A percentile compares a stretch with the other conserved stretches of the same genome.
Conservation (phyloP, 2,888 invertebrate species). For the Erebia palarica region DNA sequence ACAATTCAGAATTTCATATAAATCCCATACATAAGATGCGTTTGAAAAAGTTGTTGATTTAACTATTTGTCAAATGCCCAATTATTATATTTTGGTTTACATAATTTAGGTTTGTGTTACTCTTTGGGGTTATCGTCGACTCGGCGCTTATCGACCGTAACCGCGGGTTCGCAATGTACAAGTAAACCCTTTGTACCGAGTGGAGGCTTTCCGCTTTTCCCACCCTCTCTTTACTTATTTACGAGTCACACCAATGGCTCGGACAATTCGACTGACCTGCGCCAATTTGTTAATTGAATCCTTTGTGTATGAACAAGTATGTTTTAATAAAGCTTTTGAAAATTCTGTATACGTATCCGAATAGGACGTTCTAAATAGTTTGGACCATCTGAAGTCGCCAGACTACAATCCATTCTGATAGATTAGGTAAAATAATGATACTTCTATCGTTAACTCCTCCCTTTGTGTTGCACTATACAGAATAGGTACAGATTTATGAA, state of each 20-base stretch:
- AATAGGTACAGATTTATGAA: not conserved
- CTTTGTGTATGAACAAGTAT: not conserved
- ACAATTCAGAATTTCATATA: too few relatives aligned
- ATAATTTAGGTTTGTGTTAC: constrained; percentile 19
- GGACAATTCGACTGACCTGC: constrained; percentile 34
- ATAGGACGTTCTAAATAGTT: too few relatives aligned
- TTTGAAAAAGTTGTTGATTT: too few relatives aligned
- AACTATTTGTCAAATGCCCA: too few relatives aligned
- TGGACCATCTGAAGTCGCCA: too few relatives aligned
- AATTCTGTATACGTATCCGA: not conserved
- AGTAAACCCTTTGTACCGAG: constrained; percentile 56
- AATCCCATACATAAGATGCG: too few relatives aligned
- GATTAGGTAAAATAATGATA: not conserved
- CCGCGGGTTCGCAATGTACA: constrained; percentile 53
- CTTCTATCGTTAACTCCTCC: not conserved
- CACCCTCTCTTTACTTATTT: constrained; percentile 53
- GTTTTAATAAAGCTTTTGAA: not conserved
- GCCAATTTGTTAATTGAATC: constrained; percentile 26
- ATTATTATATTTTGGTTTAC: not conserved
- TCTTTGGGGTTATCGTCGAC: constrained; percentile 26
- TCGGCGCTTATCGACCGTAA: constrained; percentile 56
- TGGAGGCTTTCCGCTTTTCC: constrained; percentile 49
- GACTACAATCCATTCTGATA: not conserved
- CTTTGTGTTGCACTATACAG: not conserved
- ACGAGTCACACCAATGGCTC: constrained; percentile 30